Evolutionary conservation across 2,888 invertebrate genomes (phyloP).

Genomic region (Pimpla rufipes): DNA sequence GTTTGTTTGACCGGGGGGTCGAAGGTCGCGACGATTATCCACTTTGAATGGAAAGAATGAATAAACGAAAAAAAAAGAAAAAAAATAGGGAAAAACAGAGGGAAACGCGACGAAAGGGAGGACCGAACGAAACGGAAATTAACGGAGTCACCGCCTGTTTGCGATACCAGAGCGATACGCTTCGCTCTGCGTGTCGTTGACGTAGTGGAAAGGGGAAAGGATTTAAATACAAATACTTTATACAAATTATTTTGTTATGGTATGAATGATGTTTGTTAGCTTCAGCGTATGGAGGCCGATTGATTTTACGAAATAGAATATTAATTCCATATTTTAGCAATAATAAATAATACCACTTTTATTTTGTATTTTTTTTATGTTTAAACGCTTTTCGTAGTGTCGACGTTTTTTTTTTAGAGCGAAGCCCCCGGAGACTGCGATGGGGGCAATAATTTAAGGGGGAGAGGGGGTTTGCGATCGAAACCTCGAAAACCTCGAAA

Average conservation of each 20-base stretch:
- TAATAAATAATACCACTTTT: background rate
- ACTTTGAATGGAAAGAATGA: slow-evolving; percentile 66
- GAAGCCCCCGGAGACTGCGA: background rate
- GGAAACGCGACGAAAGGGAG: slow-evolving; percentile 26
- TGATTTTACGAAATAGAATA: too few relatives aligned
- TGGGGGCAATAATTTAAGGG: slow-evolving; percentile 31
- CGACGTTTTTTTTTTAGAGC: background rate
- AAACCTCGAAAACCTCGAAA: slow-evolving; percentile 56
- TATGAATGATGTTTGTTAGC: background rate
- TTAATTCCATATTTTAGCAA: background rate
- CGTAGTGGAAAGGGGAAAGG: slow-evolving; percentile 29
- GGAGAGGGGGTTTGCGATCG: slow-evolving; percentile 25
- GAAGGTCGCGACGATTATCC: slow-evolving; percentile 66
- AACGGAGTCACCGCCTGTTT: slow-evolving; percentile 53
- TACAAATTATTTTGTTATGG: too few relatives aligned
- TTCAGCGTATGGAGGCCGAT: background rate
- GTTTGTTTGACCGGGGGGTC: slow-evolving; percentile 64
- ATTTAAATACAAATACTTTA: background rate
- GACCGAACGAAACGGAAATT: slow-evolving; percentile 65
- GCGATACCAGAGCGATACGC: slow-evolving; percentile 55
- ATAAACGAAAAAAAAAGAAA: slow-evolving; percentile 44
- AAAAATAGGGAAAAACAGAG: slow-evolving; percentile 28
- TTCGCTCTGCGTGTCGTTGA: slow-evolving; percentile 12
- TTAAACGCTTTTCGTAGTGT: background rate
- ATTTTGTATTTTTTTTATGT: background rate